A percentile compares a stretch with the other conserved stretches of the same genome.
Conservation (phyloP, 2,797 vertebrate genomes). For the Tinamus major region DNA sequence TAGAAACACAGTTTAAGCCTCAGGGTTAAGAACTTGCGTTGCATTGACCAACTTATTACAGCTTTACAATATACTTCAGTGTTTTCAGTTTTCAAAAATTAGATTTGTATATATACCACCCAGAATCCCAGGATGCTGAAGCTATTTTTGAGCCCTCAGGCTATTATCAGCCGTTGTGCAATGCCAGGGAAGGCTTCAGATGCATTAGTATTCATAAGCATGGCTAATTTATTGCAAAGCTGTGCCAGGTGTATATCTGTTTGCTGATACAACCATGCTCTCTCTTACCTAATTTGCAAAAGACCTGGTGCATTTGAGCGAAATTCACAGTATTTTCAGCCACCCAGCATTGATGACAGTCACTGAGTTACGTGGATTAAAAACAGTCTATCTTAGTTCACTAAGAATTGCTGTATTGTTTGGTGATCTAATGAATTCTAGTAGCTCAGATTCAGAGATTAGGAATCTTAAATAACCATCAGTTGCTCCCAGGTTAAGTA, state of each 20-base stretch:
- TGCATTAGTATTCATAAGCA: background rate
- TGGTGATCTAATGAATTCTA: background rate
- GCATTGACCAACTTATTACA: background rate
- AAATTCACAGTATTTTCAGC: background rate
- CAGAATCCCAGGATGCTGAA: background rate
- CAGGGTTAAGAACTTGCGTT: background rate
- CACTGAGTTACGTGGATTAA: background rate
- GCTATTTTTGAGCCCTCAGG: background rate
- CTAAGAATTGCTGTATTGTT: background rate
- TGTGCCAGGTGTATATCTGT: background rate
- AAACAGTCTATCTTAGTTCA: background rate
- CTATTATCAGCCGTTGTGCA: background rate
- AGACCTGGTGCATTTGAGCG: background rate
- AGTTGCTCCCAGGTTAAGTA: no score
- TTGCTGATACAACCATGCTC: background rate
- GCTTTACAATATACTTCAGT: background rate
- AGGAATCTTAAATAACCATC: background rate
- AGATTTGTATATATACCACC: background rate
- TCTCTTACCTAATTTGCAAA: background rate
- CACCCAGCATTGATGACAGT: background rate
- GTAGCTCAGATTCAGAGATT: background rate
- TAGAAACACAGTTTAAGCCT: background rate
- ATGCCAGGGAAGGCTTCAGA: background rate
- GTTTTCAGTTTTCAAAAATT: background rate
- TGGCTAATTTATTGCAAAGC: background rate